These are phyloP conservation scores for Alexandromys fortis DNA, from an alignment of 2,113 vertebrate species.

Conservation along the genomic window DNA sequence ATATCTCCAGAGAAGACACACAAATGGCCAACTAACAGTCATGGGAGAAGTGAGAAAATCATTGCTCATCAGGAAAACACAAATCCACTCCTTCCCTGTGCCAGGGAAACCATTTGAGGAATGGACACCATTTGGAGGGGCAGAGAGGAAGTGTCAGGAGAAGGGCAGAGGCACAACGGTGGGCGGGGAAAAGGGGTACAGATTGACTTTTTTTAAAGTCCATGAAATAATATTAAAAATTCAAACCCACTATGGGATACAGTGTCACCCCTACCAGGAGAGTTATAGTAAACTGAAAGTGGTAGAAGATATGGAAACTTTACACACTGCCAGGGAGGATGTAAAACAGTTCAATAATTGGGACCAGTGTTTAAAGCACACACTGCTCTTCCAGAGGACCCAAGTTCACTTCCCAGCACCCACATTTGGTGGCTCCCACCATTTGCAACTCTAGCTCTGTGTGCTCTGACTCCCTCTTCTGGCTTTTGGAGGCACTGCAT, in stretches of 20 bases:
- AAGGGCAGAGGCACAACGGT: too few relatives aligned
- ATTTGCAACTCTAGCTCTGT: not conserved
- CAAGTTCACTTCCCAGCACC: not conserved
- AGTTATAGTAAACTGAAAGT: not conserved
- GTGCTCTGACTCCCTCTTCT: not conserved
- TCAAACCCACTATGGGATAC: not conserved
- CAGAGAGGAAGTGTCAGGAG: not conserved
- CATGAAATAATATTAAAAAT: not conserved
- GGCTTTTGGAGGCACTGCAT: not conserved
- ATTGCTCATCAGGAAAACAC: not conserved
- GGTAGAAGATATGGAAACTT: too few relatives aligned
- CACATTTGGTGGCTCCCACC: not conserved
- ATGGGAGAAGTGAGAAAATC: not conserved
- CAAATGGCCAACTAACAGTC: not conserved
- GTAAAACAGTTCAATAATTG: not conserved
- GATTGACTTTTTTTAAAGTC: not conserved
- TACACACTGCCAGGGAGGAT: too few relatives aligned
- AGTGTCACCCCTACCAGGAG: not conserved
- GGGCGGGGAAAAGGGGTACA: too few relatives aligned
- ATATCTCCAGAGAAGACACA: not conserved
- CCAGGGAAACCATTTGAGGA: not conserved
- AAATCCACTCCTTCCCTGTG: not conserved
- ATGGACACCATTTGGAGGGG: too few relatives aligned
- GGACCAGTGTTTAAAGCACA: not conserved
- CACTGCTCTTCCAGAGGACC: not conserved